These are phyloP conservation scores for Cydia amplana DNA, from an alignment of 1,140 invertebrate species.

Conservation along the genomic window DNA sequence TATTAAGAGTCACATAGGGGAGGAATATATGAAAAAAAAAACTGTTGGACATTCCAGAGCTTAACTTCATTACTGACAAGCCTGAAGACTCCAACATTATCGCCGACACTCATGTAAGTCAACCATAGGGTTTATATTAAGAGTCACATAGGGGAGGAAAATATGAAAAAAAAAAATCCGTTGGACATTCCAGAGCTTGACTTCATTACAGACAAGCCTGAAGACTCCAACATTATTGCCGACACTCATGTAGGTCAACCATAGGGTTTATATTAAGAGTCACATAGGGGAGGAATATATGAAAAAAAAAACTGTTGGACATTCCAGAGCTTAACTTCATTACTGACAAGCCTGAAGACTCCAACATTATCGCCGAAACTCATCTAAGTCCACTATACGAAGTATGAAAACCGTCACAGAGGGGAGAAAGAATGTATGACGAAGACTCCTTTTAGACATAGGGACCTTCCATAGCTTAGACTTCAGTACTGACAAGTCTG, in stretches of 20 bases:
- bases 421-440: conserved; percentile 87
- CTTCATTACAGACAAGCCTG: conserved; percentile 89
- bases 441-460: conserved; percentile 84
- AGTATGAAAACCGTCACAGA: conserved; percentile 73
- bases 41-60: conserved; percentile 86
- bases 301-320: conserved; percentile 86
- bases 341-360: conserved; percentile 86
- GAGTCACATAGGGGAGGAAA: conserved; percentile 77
- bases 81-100: conserved; percentile 82
- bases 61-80: conserved; percentile 92
- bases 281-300: conserved; percentile 84
- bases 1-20: conserved; percentile 78
- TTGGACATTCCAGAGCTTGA: conserved; percentile 88
- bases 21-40: conserved; percentile 90
- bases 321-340: conserved; percentile 90
- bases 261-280: conserved; percentile 54
- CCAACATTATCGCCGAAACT: conserved; percentile 81
- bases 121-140: conserved; percentile 66
- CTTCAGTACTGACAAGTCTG: conserved; percentile 89
- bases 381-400: conserved; percentile 25
- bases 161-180: conserved; percentile 86
- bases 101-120: conserved; percentile 83
- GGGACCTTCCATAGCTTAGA: conserved; percentile 90
- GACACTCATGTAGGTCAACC: conserved; percentile 70
- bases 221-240: conserved; percentile 81